These are phyloP conservation scores for Campoletis sonorensis DNA, from an alignment of 1,140 invertebrate species.

Conservation along the genomic window DNA sequence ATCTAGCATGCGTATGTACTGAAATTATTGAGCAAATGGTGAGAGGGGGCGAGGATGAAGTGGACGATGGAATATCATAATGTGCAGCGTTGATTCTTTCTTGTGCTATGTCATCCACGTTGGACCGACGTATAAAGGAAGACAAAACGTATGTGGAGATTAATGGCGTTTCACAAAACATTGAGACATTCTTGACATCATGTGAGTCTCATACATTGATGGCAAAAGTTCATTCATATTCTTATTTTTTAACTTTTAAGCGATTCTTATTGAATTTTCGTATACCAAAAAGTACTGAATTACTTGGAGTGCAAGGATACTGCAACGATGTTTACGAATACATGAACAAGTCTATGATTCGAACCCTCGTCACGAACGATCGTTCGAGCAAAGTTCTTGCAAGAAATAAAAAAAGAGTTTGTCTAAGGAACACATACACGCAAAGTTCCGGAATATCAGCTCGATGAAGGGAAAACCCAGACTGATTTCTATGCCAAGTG, in stretches of 20 bases:
- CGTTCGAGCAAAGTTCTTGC: conserved; percentile 49
- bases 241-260: neutral
- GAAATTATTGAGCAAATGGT: conserved; percentile 35
- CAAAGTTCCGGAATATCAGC: neutral
- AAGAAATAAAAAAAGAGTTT: conserved; percentile 46
- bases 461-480: conserved; percentile 39
- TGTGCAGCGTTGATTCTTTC: neutral
- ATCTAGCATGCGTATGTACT: conserved; percentile 22
- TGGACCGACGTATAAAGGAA: neutral
- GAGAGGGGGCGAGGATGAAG: conserved; percentile 26
- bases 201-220: too few relatives aligned
- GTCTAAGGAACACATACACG: conserved; percentile 4
- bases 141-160: neutral
- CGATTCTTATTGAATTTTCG: neutral
- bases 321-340: conserved; percentile 41
- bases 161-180: neutral
- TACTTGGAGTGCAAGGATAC: conserved; percentile 4
- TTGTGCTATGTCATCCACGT: neutral
- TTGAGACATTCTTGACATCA: neutral
- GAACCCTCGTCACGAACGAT: conserved; percentile 51
- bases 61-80: conserved; percentile 32
- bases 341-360: conserved; percentile 47
- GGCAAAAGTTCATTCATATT: neutral
- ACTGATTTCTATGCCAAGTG: conserved; percentile 50
- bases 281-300: conserved; percentile 22